These are phyloP conservation scores for Forbesichthys agassizii DNA, from an alignment of 2,113 vertebrate genomes.

Conservation along the genomic window DNA sequence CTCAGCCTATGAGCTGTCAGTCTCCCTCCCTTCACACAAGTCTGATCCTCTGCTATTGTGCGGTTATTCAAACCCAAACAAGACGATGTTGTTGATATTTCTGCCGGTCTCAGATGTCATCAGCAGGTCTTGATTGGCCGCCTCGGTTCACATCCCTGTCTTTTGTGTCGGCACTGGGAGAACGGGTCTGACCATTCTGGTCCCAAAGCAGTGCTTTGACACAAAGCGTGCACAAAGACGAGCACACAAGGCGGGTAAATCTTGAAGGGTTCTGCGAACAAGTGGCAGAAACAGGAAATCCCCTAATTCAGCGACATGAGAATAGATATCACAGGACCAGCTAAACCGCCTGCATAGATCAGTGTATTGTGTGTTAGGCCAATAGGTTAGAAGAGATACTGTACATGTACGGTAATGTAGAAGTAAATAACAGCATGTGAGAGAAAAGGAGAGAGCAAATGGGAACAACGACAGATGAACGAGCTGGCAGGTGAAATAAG, in stretches of 20 bases:
- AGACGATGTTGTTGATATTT: conserved; percentile 12
- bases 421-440: not conserved
- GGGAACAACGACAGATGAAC: too few relatives aligned
- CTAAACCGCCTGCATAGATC: too few relatives aligned
- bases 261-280: conserved; percentile 22
- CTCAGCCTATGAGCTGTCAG: not conserved
- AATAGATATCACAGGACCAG: too few relatives aligned
- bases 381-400: conserved; percentile 3
- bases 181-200: conserved; percentile 54
- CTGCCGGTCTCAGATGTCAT: conserved; percentile 27
- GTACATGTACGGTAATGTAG: not conserved
- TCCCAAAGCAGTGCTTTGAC: conserved; percentile 22
- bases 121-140: conserved; percentile 33
- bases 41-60: conserved; percentile 42
- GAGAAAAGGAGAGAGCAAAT: conserved; percentile 2
- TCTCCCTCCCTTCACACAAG: conserved; percentile 18
- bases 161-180: conserved; percentile 64
- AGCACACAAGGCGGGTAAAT: conserved; percentile 25
- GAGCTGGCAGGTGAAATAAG: conserved; percentile 47
- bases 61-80: conserved; percentile 45
- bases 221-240: conserved; percentile 42
- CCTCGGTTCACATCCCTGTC: conserved; percentile 39
- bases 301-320: too few relatives aligned
- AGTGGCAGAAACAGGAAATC: not conserved
- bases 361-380: too few relatives aligned